phyloP scores from a whole-genome alignment of 1,140 invertebrate genomes.

The Cyclina sinensis region DNA sequence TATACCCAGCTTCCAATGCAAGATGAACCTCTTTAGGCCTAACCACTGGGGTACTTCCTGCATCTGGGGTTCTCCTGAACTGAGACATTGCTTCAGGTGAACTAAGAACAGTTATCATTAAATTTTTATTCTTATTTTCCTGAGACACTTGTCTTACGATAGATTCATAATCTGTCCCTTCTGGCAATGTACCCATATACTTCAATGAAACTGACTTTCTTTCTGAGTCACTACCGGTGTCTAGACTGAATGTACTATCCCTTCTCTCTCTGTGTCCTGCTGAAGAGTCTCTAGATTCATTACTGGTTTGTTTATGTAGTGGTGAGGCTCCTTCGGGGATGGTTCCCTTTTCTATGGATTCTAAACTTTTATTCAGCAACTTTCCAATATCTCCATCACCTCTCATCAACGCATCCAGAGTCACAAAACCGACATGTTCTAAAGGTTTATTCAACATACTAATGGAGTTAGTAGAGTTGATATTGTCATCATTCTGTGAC shows the following conservation, averaged over 20 bases:
- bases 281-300: neutral
- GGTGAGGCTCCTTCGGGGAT: slow-evolving; percentile 45
- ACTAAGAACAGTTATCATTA: slow-evolving; percentile 60
- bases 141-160: slow-evolving; percentile 48
- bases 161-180: slow-evolving; percentile 49
- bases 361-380: slow-evolving; percentile 64
- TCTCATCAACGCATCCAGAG: slow-evolving; percentile 61
- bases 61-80: slow-evolving; percentile 25
- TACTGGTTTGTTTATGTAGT: slow-evolving; percentile 44
- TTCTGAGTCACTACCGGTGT: slow-evolving; percentile 57
- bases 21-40: neutral
- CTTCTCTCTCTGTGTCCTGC: slow-evolving; percentile 23
- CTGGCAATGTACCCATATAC: slow-evolving; percentile 64
- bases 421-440: slow-evolving; percentile 60
- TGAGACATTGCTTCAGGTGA: slow-evolving; percentile 57
- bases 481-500: neutral
- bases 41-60: slow-evolving; percentile 8
- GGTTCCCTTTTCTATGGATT: slow-evolving; percentile 60
- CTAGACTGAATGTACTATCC: slow-evolving; percentile 54
- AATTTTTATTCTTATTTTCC: slow-evolving; percentile 52
- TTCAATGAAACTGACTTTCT: slow-evolving; percentile 59
- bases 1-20: slow-evolving; percentile 13
- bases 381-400: slow-evolving; percentile 63
- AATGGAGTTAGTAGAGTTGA: slow-evolving; percentile 43
- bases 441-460: slow-evolving; percentile 55